phyloP scores from a whole-genome alignment of 1,140 invertebrate genomes.

The Lepidurus packardi region DNA sequence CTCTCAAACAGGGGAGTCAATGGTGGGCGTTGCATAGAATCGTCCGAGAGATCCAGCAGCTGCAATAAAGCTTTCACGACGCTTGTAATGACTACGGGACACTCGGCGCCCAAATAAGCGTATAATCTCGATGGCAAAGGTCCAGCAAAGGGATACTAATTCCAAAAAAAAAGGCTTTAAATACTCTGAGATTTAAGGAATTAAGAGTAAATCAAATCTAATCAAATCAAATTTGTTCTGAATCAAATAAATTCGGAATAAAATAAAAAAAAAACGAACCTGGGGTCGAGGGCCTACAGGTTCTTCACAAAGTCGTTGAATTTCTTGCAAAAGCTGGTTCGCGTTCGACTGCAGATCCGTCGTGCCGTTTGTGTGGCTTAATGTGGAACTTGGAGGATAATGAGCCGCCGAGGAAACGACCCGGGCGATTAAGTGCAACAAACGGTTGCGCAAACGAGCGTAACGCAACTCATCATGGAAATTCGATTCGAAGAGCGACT shows the following conservation, averaged over 20 bases:
- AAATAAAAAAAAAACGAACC: background rate
- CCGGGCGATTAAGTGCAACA: conserved; percentile 25
- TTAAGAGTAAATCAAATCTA: no score
- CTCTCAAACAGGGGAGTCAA: conserved; percentile 11
- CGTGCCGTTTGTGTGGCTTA: conserved; percentile 5
- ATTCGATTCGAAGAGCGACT: conserved; percentile 20
- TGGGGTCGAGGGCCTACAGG: background rate
- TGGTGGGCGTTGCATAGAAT: background rate
- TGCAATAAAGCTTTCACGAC: conserved; percentile 14
- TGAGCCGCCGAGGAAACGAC: background rate
- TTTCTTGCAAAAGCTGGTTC: background rate
- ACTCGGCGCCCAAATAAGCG: conserved; percentile 20
- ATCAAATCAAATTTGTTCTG: no score
- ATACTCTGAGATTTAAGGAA: background rate
- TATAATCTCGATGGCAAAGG: conserved; percentile 19
- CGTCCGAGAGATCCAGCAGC: conserved; percentile 10
- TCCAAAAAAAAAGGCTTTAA: background rate
- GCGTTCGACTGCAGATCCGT: background rate
- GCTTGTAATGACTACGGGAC: conserved; percentile 14
- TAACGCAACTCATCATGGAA: conserved; percentile 30
- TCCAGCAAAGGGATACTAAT: background rate
- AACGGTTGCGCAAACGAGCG: conserved; percentile 31
- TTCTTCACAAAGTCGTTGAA: background rate
- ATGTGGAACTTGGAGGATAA: conserved; percentile 10
- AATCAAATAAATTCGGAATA: no score